Evolutionary conservation across 2,888 invertebrate genomes (phyloP).

Genomic region (Cerastis leucographa): DNA sequence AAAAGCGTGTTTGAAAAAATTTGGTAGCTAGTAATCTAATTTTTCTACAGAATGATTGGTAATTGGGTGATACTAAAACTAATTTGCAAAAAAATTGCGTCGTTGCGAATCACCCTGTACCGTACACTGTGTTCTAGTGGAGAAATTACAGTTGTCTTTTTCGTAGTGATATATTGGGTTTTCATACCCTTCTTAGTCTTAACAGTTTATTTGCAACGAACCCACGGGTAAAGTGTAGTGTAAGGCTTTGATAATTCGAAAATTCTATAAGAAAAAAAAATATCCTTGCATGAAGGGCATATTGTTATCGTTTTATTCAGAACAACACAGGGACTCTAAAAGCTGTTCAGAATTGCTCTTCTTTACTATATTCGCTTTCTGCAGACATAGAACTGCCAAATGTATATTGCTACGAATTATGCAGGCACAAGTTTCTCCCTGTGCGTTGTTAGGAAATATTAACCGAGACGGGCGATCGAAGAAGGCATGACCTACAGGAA

Average conservation of each 20-base stretch:
- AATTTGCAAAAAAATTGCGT: too few species aligned
- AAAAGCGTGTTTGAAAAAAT: too few species aligned
- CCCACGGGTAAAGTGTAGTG: not conserved
- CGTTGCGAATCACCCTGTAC: too few species aligned
- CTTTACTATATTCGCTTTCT: constrained; percentile 3
- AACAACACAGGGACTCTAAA: too few species aligned
- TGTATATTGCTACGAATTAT: not conserved
- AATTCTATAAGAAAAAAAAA: not conserved
- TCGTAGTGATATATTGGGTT: too few species aligned
- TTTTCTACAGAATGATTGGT: too few species aligned
- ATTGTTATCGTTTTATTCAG: not conserved
- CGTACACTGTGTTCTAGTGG: too few species aligned
- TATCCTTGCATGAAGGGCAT: not conserved
- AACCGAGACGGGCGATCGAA: constrained; percentile 13
- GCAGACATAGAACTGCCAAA: constrained; percentile 14
- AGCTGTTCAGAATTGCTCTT: not conserved
- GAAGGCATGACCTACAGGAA: constrained; percentile 1
- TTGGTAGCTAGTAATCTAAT: too few species aligned
- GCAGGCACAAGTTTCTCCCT: constrained; percentile 7
- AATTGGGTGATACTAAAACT: too few species aligned
- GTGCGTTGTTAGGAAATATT: constrained; percentile 5
- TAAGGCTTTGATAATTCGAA: not conserved
- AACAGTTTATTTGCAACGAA: too few species aligned
- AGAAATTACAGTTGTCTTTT: too few species aligned
- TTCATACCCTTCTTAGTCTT: too few species aligned